Base-by-base conservation (phyloP, 2,888 invertebrate species). In the Macropis europaea region DNA sequence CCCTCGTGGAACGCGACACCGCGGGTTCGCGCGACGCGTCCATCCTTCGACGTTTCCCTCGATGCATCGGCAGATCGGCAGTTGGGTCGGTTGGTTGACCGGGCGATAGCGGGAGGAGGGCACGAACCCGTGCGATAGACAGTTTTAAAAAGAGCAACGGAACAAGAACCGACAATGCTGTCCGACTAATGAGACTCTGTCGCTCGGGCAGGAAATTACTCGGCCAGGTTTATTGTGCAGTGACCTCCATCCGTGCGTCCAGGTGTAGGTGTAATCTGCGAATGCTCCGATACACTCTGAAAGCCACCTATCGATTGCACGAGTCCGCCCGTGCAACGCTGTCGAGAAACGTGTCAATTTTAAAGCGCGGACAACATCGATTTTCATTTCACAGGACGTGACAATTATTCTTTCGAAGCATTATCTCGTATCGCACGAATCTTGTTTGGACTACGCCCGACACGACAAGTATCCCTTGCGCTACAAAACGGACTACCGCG, bases 151-250 rank as follows among this genome's bases (percentile, higher is more conserved):
- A 47, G 48, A 43, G 42, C 42, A 45, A 19, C 43, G 40, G 9
- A 57, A 67, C 62, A 53, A 61, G 71, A 40, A 48, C 76, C 52
- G 68, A 83, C 79, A 82, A 86, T 81, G 77, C 79, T 82, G 78
- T 79, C 73, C 79, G 80, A 71, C 79, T 85, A 84, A 85, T 85
- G 84, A 84, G 81, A 64, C 70, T 67, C 71, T 53, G 73, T 67
- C 71, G 69, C 61, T 76, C 77, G 72, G 82, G 86, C 88, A 87
- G 88, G 88, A 88, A 88, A 88, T 88, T 88, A 86, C 87, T 86
- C 80, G 71, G 66, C 81, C 83, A 83, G 83, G 83, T 84, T 86
- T 84, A 87, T 88, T 87, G 87, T 84, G 81, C 79, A 76, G 79
- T 76, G 82, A 82, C 78, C 79, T 82, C 82, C 72, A 64, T 73